Percentiles rank a stretch among this genome's conserved stretches.
phyloP scores from a whole-genome alignment of 2,797 vertebrate species.

The Paramormyrops hopkinsi region DNA sequence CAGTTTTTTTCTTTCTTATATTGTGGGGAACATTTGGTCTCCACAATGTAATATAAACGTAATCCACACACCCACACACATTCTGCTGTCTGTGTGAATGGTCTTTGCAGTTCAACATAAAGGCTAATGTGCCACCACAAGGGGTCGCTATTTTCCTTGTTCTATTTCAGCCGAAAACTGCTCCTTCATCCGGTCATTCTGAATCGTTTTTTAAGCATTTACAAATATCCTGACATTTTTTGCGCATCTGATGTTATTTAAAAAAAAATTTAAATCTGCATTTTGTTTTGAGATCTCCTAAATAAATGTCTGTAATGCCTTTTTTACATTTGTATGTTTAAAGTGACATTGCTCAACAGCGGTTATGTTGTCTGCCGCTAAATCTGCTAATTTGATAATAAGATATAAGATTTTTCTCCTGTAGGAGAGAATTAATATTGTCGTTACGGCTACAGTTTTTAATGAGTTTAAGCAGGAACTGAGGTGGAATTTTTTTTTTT shows the following conservation, averaged over 20 bases:
- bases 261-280: background rate
- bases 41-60: background rate
- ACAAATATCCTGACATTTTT: background rate
- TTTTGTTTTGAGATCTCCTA: background rate
- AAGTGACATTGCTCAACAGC: background rate
- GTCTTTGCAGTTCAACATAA: constrained; percentile 68
- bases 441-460: background rate
- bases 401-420: background rate
- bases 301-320: background rate
- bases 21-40: background rate
- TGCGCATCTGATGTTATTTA: background rate
- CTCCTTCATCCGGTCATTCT: constrained; percentile 21
- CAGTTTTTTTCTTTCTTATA: background rate
- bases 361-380: background rate
- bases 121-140: constrained; percentile 80
- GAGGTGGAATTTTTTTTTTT: background rate
- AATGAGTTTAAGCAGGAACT: background rate
- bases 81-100: constrained; percentile 56
- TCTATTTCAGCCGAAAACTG: constrained; percentile 66
- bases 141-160: constrained; percentile 51
- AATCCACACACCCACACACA: constrained; percentile 33
- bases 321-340: background rate
- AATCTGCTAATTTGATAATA: background rate
- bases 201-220: background rate
- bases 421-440: background rate